Evolutionary conservation across 2,888 invertebrate genomes (phyloP).

Genomic region (Hydrotaea diabolus): DNA sequence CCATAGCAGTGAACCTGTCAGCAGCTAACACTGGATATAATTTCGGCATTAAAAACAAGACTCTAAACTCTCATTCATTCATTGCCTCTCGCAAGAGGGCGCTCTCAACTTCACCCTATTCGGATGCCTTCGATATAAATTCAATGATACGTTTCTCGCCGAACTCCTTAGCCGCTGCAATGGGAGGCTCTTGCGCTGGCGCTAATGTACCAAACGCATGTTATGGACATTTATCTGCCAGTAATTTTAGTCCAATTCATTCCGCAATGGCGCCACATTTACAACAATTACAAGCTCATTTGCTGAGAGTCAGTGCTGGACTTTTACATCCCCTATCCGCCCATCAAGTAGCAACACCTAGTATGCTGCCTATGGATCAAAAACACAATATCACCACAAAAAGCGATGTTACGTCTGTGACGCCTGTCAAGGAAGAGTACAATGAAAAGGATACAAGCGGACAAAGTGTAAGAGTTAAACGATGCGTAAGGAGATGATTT

Average conservation of each 20-base stretch:
- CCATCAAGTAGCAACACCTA: constrained; percentile 75
- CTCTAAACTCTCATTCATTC: constrained; percentile 78
- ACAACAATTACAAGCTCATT: constrained; percentile 90
- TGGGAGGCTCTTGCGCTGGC: constrained; percentile 89
- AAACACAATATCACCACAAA: constrained; percentile 66
- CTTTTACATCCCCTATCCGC: constrained; percentile 77
- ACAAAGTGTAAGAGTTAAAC: constrained; percentile 5
- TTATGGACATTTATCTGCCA: constrained; percentile 97
- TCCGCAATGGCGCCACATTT: constrained; percentile 84
- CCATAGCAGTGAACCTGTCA: constrained; percentile 68
- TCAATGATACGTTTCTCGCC: constrained; percentile 98
- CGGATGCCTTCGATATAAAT: constrained; percentile 96
- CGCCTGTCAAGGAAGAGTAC: constrained; percentile 12
- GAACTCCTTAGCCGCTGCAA: constrained; percentile 91
- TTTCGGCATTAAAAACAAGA: constrained; percentile 90
- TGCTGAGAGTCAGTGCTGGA: constrained; percentile 84
- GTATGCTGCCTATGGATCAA: constrained; percentile 78
- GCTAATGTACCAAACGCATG: constrained; percentile 92
- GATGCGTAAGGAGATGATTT: too few relatives aligned
- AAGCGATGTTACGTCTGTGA: constrained; percentile 17
- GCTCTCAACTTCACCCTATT: constrained; percentile 96
- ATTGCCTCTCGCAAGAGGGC: constrained; percentile 90
- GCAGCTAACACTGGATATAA: constrained; percentile 85
- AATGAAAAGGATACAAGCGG: constrained; percentile 9
- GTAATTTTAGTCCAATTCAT: constrained; percentile 92